Evolutionary conservation across 2,888 invertebrate genomes (phyloP).

Genomic region (Biston stratarius): DNA sequence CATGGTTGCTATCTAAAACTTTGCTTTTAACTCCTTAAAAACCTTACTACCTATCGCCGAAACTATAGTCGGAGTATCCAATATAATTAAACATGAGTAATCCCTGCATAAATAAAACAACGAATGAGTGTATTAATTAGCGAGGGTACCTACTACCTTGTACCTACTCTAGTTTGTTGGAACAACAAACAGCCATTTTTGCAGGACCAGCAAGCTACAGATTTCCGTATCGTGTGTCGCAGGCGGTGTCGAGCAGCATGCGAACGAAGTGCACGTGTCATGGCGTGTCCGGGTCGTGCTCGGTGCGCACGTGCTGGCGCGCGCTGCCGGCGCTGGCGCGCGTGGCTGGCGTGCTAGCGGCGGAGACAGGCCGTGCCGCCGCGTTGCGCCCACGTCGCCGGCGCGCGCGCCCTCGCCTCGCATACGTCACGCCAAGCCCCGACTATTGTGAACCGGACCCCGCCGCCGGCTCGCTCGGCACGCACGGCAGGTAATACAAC

Average conservation of each 20-base stretch:
- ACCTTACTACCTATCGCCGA: too few species aligned
- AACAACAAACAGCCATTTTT: too few species aligned
- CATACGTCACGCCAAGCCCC: conserved; percentile 93
- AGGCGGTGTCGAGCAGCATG: conserved; percentile 88
- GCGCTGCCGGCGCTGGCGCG: conserved; percentile 88
- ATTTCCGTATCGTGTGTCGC: conserved; percentile 16
- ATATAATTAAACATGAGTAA: too few species aligned
- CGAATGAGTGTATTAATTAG: too few species aligned
- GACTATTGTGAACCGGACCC: conserved; percentile 93
- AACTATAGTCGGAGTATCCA: too few species aligned
- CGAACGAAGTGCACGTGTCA: conserved; percentile 92
- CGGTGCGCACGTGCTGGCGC: conserved; percentile 93
- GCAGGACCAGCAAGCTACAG: too few species aligned
- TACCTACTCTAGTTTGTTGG: too few species aligned
- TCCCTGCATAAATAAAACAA: too few species aligned
- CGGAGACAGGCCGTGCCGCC: conserved; percentile 75
- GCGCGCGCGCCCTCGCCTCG: conserved; percentile 85
- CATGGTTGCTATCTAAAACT: too few species aligned
- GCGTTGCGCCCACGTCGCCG: conserved; percentile 69
- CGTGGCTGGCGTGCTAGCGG: conserved; percentile 85
- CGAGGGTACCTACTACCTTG: too few species aligned
- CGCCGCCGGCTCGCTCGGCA: conserved; percentile 91
- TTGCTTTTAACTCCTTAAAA: too few species aligned
- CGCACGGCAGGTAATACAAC: conserved; percentile 88
- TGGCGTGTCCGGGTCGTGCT: conserved; percentile 94